Evolutionary conservation across 2,113 vertebrate species (phyloP).

Genomic region (Brachyhypopomus occidentalis): DNA sequence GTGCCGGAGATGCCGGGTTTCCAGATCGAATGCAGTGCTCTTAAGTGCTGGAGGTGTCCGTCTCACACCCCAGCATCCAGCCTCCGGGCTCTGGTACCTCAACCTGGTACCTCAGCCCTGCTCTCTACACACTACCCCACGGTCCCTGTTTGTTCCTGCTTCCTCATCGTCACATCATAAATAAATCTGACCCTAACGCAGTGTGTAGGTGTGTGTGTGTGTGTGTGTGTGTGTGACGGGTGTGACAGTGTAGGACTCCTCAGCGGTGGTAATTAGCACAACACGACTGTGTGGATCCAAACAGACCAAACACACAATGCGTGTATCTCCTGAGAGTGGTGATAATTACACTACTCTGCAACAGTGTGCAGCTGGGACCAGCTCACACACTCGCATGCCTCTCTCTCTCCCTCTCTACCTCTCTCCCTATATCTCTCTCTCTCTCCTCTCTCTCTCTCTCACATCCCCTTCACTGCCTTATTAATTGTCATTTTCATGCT

Average conservation of each 20-base stretch:
- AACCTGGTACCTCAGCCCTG: not conserved
- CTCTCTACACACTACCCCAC: not conserved
- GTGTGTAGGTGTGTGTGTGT: not conserved
- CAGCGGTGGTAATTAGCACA: slow-evolving; percentile 51
- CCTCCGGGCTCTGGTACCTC: not conserved
- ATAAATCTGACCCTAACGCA: slow-evolving; percentile 41
- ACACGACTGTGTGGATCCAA: slow-evolving; percentile 49
- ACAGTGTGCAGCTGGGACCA: slow-evolving; percentile 50
- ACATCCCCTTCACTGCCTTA: slow-evolving; percentile 15
- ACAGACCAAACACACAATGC: slow-evolving; percentile 49
- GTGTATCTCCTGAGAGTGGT: slow-evolving; percentile 46
- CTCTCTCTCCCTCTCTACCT: not conserved
- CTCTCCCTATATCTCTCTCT: slow-evolving; percentile 25
- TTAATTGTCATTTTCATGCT: slow-evolving; percentile 58
- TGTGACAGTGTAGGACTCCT: slow-evolving; percentile 25
- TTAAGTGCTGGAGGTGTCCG: too few species aligned
- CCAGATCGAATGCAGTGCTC: too few species aligned
- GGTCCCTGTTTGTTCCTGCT: slow-evolving; percentile 9
- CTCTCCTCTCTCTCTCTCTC: not conserved
- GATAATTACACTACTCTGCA: slow-evolving; percentile 53
- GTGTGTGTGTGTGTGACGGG: not conserved
- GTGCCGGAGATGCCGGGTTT: too few species aligned
- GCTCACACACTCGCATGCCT: not conserved
- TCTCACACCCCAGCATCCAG: too few species aligned
- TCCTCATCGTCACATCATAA: slow-evolving; percentile 45